phyloP scores from a whole-genome alignment of 2,888 invertebrate species.

The Ormyrus labotus region DNA sequence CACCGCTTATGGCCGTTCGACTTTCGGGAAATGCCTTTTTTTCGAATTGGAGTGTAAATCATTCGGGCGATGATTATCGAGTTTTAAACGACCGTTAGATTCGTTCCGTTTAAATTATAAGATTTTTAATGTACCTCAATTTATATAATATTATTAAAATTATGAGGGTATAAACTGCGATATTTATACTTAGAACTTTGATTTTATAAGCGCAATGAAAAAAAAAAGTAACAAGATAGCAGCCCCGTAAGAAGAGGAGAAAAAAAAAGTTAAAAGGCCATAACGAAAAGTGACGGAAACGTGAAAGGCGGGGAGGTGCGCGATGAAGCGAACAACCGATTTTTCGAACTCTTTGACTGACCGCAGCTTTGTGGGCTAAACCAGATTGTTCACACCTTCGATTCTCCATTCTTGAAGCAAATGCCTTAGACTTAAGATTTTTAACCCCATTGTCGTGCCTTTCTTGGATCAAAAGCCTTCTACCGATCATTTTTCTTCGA shows the following conservation, averaged over 20 bases:
- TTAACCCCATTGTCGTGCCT: not conserved
- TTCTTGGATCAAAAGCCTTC: not conserved
- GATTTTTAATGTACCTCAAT: too few species aligned
- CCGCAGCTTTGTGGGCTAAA: conserved; percentile 10
- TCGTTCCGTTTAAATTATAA: too few species aligned
- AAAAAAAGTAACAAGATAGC: too few species aligned
- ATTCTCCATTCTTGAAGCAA: not conserved
- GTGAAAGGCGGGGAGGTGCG: conserved; percentile 29
- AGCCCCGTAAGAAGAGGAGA: not conserved
- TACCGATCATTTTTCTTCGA: not conserved
- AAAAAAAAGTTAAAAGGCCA: conserved; percentile 55
- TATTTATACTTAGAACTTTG: not conserved
- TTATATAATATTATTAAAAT: too few species aligned
- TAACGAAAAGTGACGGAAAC: conserved; percentile 26
- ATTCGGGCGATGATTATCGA: too few species aligned
- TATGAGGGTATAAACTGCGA: too few species aligned
- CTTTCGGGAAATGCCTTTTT: too few species aligned
- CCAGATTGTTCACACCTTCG: conserved; percentile 16
- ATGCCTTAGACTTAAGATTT: conserved; percentile 5
- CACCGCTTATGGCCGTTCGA: too few species aligned
- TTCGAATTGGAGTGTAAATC: too few species aligned
- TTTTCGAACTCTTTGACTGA: conserved; percentile 31
- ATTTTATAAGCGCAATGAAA: not conserved
- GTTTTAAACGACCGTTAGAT: too few species aligned
- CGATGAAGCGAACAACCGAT: conserved; percentile 21